Evolutionary conservation across 2,888 invertebrate species (phyloP).

Genomic region (Ennomos quercinarius): DNA sequence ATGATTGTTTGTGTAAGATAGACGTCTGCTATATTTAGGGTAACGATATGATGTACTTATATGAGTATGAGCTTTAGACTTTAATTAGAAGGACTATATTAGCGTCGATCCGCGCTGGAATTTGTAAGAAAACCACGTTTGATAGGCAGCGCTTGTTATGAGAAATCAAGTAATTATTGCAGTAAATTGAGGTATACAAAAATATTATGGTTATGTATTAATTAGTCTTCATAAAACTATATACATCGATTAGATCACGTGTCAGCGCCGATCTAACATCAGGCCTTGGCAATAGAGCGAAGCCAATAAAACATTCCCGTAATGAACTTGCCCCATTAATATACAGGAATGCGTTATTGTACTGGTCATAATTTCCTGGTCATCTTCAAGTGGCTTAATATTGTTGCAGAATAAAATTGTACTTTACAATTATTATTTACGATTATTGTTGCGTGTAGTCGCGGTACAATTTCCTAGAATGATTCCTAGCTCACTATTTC

Average conservation of each 20-base stretch:
- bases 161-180: no score
- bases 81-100: no score
- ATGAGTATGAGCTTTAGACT: no score
- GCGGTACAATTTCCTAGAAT: constrained; percentile 29
- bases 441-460: constrained; percentile 35
- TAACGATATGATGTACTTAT: background rate
- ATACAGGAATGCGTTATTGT: constrained; percentile 67
- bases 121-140: no score
- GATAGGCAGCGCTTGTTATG: background rate
- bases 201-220: no score
- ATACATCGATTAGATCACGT: constrained; percentile 11
- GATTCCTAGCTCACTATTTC: constrained; percentile 16
- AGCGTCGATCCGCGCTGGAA: no score
- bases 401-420: constrained; percentile 46
- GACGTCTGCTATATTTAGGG: no score
- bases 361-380: constrained; percentile 62
- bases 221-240: background rate
- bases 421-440: constrained; percentile 32
- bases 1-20: background rate
- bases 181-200: no score
- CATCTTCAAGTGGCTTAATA: constrained; percentile 59
- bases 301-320: constrained; percentile 64
- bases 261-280: constrained; percentile 31
- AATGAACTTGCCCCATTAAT: constrained; percentile 68
- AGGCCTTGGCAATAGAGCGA: constrained; percentile 58